Evolutionary conservation across 2,797 vertebrate genomes (phyloP).

Genomic region (Aselliscus stoliczkanus): DNA sequence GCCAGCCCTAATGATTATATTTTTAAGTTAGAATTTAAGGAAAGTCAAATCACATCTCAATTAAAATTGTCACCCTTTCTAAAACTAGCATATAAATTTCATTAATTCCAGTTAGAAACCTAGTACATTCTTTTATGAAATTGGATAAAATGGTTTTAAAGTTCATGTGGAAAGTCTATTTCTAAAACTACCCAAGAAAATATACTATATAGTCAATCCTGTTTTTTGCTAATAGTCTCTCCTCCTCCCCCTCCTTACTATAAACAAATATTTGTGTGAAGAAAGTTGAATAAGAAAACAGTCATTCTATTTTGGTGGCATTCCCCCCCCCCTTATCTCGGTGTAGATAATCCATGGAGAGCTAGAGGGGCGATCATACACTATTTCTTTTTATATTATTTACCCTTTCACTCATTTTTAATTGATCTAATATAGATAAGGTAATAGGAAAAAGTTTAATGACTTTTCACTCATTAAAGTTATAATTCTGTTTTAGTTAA

Average conservation of each 20-base stretch:
- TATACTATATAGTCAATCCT: background rate
- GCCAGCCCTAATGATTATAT: background rate
- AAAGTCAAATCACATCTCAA: background rate
- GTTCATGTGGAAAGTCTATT: background rate
- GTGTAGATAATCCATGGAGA: background rate
- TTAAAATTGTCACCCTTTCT: constrained; percentile 10
- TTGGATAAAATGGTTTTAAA: constrained; percentile 2
- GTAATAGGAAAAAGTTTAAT: constrained; percentile 5
- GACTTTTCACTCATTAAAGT: background rate
- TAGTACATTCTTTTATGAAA: background rate
- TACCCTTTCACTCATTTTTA: constrained; percentile 12
- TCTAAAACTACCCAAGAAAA: constrained; percentile 23
- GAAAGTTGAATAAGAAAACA: background rate
- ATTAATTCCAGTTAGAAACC: constrained; percentile 16
- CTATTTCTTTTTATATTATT: background rate
- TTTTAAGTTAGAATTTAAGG: constrained; percentile 21
- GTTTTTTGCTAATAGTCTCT: background rate
- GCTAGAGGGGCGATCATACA: background rate
- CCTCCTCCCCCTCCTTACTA: background rate
- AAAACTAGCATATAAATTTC: constrained; percentile 13
- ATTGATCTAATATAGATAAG: background rate
- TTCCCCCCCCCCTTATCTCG: background rate
- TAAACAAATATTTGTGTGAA: background rate
- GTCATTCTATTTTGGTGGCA: accelerated
- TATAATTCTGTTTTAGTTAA: constrained; percentile 19